These are phyloP conservation scores for Ooceraea biroi DNA, from an alignment of 1,140 invertebrate genomes.

Conservation along the genomic window DNA sequence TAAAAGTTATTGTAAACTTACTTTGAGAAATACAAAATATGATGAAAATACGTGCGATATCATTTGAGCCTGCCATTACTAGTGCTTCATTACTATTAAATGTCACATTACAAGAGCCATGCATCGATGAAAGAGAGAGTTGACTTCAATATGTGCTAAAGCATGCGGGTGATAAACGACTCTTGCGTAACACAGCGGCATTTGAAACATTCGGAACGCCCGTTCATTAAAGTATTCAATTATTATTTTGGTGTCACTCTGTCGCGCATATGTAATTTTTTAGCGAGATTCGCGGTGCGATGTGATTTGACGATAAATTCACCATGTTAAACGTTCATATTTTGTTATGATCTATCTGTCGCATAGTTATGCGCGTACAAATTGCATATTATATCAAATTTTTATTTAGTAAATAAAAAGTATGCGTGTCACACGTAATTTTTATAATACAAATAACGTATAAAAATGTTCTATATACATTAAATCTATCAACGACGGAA, in stretches of 20 bases:
- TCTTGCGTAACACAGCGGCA: slow-evolving; percentile 26
- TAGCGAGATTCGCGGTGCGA: neutral
- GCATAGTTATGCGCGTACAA: neutral
- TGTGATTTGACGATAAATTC: slow-evolving; percentile 1
- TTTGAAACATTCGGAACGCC: slow-evolving; percentile 39
- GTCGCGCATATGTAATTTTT: slow-evolving; percentile 34
- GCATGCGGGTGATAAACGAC: slow-evolving; percentile 33
- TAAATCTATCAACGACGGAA: neutral
- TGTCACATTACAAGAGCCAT: slow-evolving; percentile 31
- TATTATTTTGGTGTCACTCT: slow-evolving; percentile 37
- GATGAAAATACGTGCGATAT: slow-evolving; percentile 11
- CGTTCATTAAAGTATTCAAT: slow-evolving; percentile 33
- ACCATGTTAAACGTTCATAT: slow-evolving; percentile 4
- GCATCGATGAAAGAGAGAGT: slow-evolving; percentile 29
- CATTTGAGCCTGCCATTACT: slow-evolving; percentile 1
- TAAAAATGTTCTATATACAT: neutral
- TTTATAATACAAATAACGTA: neutral
- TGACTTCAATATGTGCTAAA: slow-evolving; percentile 39
- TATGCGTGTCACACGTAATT: neutral
- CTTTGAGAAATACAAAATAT: neutral
- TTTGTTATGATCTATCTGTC: slow-evolving; percentile 4
- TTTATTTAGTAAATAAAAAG: neutral
- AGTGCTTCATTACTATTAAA: slow-evolving; percentile 50
- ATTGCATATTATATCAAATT: neutral
- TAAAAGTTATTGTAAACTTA: neutral